These are phyloP conservation scores for Lucinisca nassula DNA, from an alignment of 2,888 invertebrate genomes.

Conservation along the genomic window DNA sequence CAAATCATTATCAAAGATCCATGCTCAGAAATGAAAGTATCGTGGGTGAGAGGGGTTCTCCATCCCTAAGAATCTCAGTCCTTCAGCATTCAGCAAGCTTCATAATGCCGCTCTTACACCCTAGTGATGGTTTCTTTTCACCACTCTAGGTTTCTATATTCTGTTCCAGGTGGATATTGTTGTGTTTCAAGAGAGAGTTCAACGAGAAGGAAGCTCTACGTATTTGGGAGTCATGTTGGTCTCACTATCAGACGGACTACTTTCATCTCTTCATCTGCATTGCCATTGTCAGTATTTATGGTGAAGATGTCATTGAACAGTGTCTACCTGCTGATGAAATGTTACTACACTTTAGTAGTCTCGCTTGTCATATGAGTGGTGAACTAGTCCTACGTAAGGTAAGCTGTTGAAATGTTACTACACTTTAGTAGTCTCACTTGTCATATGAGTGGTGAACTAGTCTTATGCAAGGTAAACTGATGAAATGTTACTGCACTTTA, in stretches of 20 bases:
- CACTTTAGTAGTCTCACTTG: constrained; percentile 98
- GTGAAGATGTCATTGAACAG: constrained; percentile 95
- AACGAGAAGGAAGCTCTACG: constrained; percentile 95
- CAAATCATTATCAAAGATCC: too few species aligned
- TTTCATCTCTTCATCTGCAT: constrained; percentile 98
- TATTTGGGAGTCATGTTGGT: constrained; percentile 99
- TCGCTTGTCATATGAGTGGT: constrained; percentile 99
- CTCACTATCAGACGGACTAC: constrained; percentile 98
- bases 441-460: constrained; percentile 98
- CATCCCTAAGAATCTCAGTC: too few species aligned
- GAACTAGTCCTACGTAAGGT: constrained; percentile 95
- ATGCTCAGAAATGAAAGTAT: too few species aligned
- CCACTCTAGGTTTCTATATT: too few species aligned
- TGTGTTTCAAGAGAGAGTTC: constrained; percentile 96
- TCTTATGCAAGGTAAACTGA: constrained; percentile 92
- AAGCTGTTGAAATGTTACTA: constrained; percentile 97
- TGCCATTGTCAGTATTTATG: constrained; percentile 96
- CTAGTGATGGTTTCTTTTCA: too few species aligned
- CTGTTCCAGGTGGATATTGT: constrained; percentile 92
- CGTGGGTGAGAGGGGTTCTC: too few species aligned
- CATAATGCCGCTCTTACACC: too few species aligned
- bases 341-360: constrained; percentile 97
- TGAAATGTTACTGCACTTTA: too few species aligned
- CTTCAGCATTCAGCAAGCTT: too few species aligned
- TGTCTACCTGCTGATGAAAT: constrained; percentile 97